Conservation (phyloP, 2,113 vertebrate genomes). For the Cercocebus atys region DNA sequence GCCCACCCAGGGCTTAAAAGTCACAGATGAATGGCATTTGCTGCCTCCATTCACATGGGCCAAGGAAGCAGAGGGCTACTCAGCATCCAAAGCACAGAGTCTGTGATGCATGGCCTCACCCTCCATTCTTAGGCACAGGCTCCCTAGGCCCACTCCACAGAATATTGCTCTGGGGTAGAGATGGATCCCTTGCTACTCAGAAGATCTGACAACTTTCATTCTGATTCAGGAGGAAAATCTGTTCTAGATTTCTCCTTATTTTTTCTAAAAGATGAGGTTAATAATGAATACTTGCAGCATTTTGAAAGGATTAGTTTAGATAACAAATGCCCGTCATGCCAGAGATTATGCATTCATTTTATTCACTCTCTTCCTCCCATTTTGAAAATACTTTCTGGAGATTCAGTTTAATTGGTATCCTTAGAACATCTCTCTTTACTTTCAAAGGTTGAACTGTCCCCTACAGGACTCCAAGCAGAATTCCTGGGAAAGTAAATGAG, state of each 20-base stretch:
- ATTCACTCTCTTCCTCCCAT: too few relatives aligned
- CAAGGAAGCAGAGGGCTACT: background rate
- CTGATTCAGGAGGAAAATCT: background rate
- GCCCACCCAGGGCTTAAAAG: too few relatives aligned
- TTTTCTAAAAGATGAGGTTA: too few relatives aligned
- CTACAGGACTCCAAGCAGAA: background rate
- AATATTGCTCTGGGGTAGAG: background rate
- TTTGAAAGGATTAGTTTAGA: too few relatives aligned
- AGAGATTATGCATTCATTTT: too few relatives aligned
- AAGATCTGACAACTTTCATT: background rate
- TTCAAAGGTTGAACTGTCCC: background rate
- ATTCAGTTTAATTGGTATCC: too few relatives aligned
- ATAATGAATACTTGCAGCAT: too few relatives aligned
- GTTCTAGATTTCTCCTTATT: background rate
- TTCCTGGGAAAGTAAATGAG: background rate
- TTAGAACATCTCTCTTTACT: background rate
- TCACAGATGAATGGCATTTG: background rate
- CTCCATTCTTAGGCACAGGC: background rate
- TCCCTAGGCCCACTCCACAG: background rate
- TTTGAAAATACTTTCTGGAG: too few relatives aligned
- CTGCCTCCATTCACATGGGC: background rate
- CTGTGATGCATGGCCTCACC: background rate
- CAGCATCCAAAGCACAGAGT: background rate
- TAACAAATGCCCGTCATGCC: too few relatives aligned
- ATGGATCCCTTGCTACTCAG: background rate